Conservation (phyloP, 2,113 vertebrate species). For the Bubo blakistoni region DNA sequence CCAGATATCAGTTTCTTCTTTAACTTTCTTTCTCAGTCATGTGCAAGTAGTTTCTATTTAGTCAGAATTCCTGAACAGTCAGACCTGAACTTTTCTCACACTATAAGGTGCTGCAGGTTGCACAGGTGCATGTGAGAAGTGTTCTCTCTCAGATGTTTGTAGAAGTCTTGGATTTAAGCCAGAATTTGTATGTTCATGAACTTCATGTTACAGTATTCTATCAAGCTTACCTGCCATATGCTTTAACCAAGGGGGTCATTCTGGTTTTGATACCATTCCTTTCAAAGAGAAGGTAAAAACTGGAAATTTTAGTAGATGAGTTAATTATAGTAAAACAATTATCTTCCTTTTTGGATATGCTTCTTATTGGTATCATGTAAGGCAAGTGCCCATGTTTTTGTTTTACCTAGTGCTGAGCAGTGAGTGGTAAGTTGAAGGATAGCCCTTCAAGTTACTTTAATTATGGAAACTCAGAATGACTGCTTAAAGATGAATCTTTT, state of each 20-base stretch:
- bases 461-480: neutral
- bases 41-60: neutral
- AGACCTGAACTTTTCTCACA: slow-evolving; percentile 25
- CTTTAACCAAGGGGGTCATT: neutral
- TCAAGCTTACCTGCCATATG: neutral
- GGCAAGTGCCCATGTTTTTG: neutral
- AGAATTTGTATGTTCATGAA: neutral
- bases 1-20: neutral
- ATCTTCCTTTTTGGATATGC: neutral
- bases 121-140: neutral
- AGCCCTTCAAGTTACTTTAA: neutral
- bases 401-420: neutral
- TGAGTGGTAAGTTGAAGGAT: neutral
- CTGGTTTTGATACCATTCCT: neutral
- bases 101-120: neutral
- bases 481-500: neutral
- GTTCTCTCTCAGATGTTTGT: neutral
- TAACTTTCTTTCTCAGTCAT: slow-evolving; percentile 29
- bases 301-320: neutral
- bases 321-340: neutral
- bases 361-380: neutral
- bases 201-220: neutral
- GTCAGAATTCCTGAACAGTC: slow-evolving; percentile 34
- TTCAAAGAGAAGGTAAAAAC: neutral
- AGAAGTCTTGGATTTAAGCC: neutral